A percentile compares a stretch with the other conserved stretches of the same genome.
These are phyloP conservation scores for Galeruca laticollis DNA, from an alignment of 2,888 invertebrate genomes.

Conservation along the genomic window DNA sequence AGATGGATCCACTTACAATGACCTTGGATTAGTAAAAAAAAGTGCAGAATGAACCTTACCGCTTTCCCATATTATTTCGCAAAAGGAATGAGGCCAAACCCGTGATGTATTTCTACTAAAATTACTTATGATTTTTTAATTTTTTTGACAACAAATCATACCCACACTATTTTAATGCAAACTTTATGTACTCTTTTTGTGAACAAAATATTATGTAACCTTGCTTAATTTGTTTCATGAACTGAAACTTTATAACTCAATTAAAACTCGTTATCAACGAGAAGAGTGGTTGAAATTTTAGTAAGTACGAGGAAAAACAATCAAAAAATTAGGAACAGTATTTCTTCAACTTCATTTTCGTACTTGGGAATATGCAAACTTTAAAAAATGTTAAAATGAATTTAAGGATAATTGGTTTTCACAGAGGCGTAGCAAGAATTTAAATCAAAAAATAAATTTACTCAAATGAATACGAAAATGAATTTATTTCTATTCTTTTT, in stretches of 20 bases:
- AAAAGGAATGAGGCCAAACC: too few species aligned
- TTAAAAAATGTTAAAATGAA: slow-evolving; percentile 47
- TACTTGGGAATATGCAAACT: slow-evolving; percentile 34
- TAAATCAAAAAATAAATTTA: neutral
- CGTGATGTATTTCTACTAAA: too few species aligned
- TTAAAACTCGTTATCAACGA: neutral
- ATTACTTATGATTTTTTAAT: neutral
- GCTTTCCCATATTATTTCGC: too few species aligned
- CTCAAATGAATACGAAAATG: too few species aligned
- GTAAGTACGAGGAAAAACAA: neutral
- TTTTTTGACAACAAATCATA: neutral
- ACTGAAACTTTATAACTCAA: neutral
- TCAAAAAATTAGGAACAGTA: slow-evolving; percentile 8
- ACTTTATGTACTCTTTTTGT: neutral
- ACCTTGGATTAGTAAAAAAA: too few species aligned
- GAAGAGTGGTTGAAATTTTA: neutral
- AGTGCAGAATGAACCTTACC: too few species aligned
- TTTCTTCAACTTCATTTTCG: slow-evolving; percentile 26
- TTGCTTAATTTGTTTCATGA: neutral
- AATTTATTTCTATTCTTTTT: neutral
- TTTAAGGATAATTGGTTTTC: slow-evolving; percentile 49
- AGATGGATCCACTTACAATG: too few species aligned
- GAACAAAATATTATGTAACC: neutral
- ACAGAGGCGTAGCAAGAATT: slow-evolving; percentile 4
- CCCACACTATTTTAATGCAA: neutral